Evolutionary conservation across 2,797 vertebrate genomes (phyloP).

Genomic region (Cottoperca gobio): DNA sequence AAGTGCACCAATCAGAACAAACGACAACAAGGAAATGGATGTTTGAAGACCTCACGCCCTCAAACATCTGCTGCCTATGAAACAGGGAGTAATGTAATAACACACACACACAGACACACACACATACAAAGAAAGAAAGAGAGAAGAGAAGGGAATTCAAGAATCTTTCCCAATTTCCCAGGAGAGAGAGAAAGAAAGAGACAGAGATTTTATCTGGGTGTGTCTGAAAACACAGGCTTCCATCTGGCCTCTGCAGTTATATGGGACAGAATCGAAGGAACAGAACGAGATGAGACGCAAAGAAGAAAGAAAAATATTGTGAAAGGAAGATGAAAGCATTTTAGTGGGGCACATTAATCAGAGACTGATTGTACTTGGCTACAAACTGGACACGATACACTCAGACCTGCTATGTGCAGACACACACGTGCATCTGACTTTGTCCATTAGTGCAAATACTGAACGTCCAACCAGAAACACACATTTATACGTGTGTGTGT

Average conservation of each 20-base stretch:
- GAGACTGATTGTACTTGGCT: slow-evolving; percentile 56
- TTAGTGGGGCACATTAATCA: slow-evolving; percentile 53
- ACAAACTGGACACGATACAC: slow-evolving; percentile 19
- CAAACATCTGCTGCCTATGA: slow-evolving; percentile 78
- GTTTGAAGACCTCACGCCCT: slow-evolving; percentile 65
- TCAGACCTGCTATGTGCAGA: slow-evolving; percentile 3
- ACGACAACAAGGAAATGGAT: slow-evolving; percentile 63
- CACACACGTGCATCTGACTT: slow-evolving; percentile 27
- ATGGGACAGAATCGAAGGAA: slow-evolving; percentile 52
- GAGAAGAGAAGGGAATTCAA: slow-evolving; percentile 62
- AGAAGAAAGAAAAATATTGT: slow-evolving; percentile 64
- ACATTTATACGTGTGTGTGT: slow-evolving; percentile 29
- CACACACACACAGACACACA: slow-evolving; percentile 37
- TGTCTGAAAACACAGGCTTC: slow-evolving; percentile 69
- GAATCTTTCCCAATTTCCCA: slow-evolving; percentile 65
- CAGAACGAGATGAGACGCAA: slow-evolving; percentile 46
- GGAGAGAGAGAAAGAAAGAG: slow-evolving; percentile 45
- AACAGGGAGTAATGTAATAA: slow-evolving; percentile 62
- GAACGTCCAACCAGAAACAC: slow-evolving; percentile 14
- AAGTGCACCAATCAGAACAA: slow-evolving; percentile 54
- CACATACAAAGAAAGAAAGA: slow-evolving; percentile 3
- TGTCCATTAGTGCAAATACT: slow-evolving; percentile 20
- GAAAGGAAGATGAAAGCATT: slow-evolving; percentile 71
- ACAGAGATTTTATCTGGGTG: slow-evolving; percentile 75
- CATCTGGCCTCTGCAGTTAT: slow-evolving; percentile 66